Evolutionary conservation across 2,888 invertebrate species (phyloP), one percentile per base, ranked within the genome.

Genomic region (Phragmatobia fuliginosa): DNA sequence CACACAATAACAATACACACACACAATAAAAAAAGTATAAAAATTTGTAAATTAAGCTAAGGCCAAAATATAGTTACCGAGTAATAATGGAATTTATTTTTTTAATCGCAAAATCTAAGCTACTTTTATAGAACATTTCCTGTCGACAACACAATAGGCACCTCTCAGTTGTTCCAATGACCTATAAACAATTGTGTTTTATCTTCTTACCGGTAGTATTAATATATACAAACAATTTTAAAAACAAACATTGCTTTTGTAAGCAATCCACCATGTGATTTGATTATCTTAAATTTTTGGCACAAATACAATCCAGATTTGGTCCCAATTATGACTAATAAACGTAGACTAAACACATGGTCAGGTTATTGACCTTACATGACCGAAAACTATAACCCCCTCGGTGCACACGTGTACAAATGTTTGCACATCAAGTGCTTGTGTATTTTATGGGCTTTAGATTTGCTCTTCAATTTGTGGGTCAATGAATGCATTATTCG

Each of bases 361-460:
- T 83, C 67, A 76, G 92, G 90, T 79, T 85, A 78, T 82, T 87
- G 91, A 92, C 90, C 91, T 77, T 79, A 66, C 70, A 78, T 86
- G 76, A 74, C 86, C 88, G 83, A 89, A 89, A 85, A 87, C 84
- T 83, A 80, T 82, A 86, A 86, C 87, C 89, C 88, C 88, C 88
- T 82, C 82, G 68, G 77, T 68, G 84, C 77, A 79, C 88, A 88
- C 87, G 85, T 89, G 77, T 72, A 76, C 74, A 79, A 73, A 77
- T 86, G 84, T 87, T 90, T 87, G 88, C 86, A 85, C 83, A 87
- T 80, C 80, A 84, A 79, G 75, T 72, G 74, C 75, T 80, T 68
- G 75, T 62, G 2, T 49, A 72, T 66, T 68, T 67, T 66, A 59
- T 59, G 62, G 41, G 60, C 56, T 75, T 75, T 76, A 71, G 72